Evolutionary conservation across 2,113 vertebrate genomes (phyloP), one percentile per base, ranked within the genome.

Genomic region (Gobio gobio): DNA sequence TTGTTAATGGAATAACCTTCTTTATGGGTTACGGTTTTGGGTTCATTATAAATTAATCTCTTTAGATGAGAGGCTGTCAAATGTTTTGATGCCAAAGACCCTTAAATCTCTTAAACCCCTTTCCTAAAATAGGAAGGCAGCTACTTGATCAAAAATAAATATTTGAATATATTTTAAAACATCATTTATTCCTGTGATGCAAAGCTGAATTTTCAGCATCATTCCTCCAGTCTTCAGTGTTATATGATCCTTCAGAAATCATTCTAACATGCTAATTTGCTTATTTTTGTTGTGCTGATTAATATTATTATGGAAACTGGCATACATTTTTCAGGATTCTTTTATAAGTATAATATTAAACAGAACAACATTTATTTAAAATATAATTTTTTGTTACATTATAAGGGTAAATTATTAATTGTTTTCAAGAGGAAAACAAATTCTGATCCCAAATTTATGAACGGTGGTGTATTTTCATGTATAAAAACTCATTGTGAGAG

Each of bases 1-100:
- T 61, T 58, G 10, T 24, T 36, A 56, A 77, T 5, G 24, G 16
- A 56, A 13, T 51, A n/a, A 26, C 45, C 45, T 75, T 26, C 10
- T 75, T 49, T 76, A 16, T 76, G 74, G n/a, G 47, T 76, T 29
- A 54, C 73, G 36, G 47, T 76, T 20, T 45, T 75, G 24, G n/a
- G 45, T 26, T 49, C 5, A 75, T 10, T 40, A 40, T 70, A 36
- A 20, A 18, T 63, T 26, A 63, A 63, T 9, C 59, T 24, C 3
- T 9, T 24, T n/a, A 59, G 9, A 24, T 63, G 4, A 61, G 10
- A 26, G 22, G n/a, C 12, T 56, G 18, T 20, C 6, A 22, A 56
- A 8, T 1, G 26, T 74, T 74, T 3, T 49, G 68, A 45, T 8
- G 26, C 24, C 68, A 40, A 36, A 29, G 61, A 8, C 26, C 26